Conservation (phyloP, 2,888 invertebrate species). For the Eledona agricola region DNA sequence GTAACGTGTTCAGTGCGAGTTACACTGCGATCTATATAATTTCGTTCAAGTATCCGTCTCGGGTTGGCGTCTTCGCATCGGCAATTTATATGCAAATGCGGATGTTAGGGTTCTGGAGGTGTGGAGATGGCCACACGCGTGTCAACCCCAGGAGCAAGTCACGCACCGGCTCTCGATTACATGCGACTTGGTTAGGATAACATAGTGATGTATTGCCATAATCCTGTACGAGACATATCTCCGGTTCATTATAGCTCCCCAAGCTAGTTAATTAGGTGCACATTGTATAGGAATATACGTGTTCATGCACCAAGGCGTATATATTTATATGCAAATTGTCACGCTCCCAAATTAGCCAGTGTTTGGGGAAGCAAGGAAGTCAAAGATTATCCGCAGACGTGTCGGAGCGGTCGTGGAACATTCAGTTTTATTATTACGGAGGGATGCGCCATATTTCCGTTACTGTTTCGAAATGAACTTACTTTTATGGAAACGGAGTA, state of each 20-base stretch:
- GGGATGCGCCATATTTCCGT: no score
- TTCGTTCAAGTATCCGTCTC: slow-evolving; percentile 20
- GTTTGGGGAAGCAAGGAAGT: slow-evolving; percentile 17
- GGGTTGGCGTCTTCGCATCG: slow-evolving; percentile 4
- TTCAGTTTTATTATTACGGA: no score
- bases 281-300: slow-evolving; percentile 22
- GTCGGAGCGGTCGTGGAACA: slow-evolving; percentile 2
- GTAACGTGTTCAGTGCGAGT: no score
- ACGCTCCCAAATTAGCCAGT: slow-evolving; percentile 11
- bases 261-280: slow-evolving; percentile 36
- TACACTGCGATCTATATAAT: no score
- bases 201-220: slow-evolving; percentile 29
- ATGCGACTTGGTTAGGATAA: slow-evolving; percentile 25
- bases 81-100: slow-evolving; percentile 29
- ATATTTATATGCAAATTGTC: slow-evolving; percentile 29
- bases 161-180: slow-evolving; percentile 27
- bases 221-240: slow-evolving; percentile 32
- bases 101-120: slow-evolving; percentile 14
- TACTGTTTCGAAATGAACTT: no score
- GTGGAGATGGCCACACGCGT: slow-evolving; percentile 17
- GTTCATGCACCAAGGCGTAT: slow-evolving; percentile 25
- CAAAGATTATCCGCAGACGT: neutral
- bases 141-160: slow-evolving; percentile 21
- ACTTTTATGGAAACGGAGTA: no score
- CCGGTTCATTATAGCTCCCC: slow-evolving; percentile 31